A percentile compares a stretch with the other conserved stretches of the same genome.
Conservation (phyloP, 2,113 vertebrate species). For the Nettapus auritus region DNA sequence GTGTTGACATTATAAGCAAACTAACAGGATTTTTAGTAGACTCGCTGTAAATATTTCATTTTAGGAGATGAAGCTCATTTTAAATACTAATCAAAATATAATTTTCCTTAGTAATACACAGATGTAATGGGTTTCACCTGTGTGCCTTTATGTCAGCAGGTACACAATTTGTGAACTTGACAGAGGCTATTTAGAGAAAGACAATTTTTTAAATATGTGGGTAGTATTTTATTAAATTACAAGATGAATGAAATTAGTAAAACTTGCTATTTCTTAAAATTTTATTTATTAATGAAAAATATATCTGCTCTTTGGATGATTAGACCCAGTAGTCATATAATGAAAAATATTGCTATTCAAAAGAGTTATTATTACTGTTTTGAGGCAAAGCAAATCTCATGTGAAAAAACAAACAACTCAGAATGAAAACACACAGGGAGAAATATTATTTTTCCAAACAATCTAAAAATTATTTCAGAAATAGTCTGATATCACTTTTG, state of each 20-base stretch:
- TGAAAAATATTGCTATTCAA: not conserved
- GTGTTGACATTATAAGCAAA: constrained; percentile 21
- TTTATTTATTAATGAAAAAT: constrained; percentile 16
- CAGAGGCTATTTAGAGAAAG: not conserved
- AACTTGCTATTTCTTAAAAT: constrained; percentile 24
- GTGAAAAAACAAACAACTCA: not conserved
- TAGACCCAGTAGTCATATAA: not conserved
- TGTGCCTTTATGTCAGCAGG: not conserved
- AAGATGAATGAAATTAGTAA: constrained; percentile 26
- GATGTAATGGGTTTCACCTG: constrained; percentile 43
- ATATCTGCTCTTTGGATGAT: not conserved
- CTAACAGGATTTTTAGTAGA: constrained; percentile 5
- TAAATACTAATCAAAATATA: constrained; percentile 53
- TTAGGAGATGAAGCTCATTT: constrained; percentile 28
- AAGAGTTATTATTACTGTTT: not conserved
- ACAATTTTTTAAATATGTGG: not conserved
- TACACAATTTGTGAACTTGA: constrained; percentile 33
- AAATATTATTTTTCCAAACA: not conserved
- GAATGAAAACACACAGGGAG: not conserved
- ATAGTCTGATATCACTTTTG: not conserved
- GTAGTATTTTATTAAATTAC: constrained; percentile 29
- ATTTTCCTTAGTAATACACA: constrained; percentile 36
- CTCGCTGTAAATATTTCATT: constrained; percentile 33
- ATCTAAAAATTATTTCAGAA: not conserved
- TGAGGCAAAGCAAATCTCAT: not conserved